Percentiles rank a stretch among this genome's conserved stretches.
phyloP scores from a whole-genome alignment of 2,888 invertebrate genomes.

The Macrosoma leucophasiata region DNA sequence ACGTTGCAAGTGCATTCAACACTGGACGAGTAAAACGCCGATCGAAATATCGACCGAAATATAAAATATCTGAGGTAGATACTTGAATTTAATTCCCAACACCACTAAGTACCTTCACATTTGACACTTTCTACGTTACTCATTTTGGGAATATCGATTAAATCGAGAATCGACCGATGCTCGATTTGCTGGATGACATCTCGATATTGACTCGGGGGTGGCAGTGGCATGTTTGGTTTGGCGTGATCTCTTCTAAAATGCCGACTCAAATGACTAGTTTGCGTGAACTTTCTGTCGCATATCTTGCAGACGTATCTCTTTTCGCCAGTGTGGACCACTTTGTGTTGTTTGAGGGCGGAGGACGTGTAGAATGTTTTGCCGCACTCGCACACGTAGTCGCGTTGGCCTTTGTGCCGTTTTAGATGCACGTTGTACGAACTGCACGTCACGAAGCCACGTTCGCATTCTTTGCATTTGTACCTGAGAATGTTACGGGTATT shows the following conservation, averaged over 20 bases:
- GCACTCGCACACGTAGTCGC: constrained; percentile 63
- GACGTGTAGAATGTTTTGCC: constrained; percentile 68
- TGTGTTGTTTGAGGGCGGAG: constrained; percentile 61
- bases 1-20: no score
- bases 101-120: constrained; percentile 41
- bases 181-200: constrained; percentile 32
- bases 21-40: no score
- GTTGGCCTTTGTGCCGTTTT: constrained; percentile 62
- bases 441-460: constrained; percentile 60
- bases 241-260: constrained; percentile 63
- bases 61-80: background rate
- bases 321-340: constrained; percentile 62
- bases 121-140: constrained; percentile 28
- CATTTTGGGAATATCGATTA: constrained; percentile 29
- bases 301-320: constrained; percentile 65
- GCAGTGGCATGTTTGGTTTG: constrained; percentile 50
- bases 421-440: constrained; percentile 62
- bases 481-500: constrained; percentile 32
- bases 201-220: constrained; percentile 49
- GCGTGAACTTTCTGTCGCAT: constrained; percentile 62
- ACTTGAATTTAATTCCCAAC: background rate
- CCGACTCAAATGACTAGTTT: constrained; percentile 58
- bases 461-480: constrained; percentile 59
- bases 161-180: constrained; percentile 30
- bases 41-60: no score